These are phyloP conservation scores for Atlantisia rogersi DNA, from an alignment of 2,113 vertebrate genomes.

Conservation along the genomic window DNA sequence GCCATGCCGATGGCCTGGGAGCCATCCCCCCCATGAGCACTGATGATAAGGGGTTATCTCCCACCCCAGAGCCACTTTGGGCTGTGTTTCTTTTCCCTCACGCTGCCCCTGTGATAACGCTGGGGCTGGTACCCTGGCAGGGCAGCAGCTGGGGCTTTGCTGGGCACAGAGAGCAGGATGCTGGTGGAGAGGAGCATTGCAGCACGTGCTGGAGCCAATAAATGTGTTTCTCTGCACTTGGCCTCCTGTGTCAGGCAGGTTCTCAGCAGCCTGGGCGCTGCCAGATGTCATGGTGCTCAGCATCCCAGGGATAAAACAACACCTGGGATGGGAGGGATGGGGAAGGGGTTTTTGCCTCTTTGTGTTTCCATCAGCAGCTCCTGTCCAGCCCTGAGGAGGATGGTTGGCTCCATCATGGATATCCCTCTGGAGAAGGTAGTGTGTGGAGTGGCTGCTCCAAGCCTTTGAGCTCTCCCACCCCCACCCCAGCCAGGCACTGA, in stretches of 20 bases:
- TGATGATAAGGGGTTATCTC: not conserved
- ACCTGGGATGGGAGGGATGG: no score
- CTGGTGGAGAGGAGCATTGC: not conserved
- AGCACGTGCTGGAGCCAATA: not conserved
- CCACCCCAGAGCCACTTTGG: not conserved
- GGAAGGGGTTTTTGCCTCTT: not conserved
- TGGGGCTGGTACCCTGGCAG: not conserved
- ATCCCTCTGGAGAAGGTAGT: not conserved
- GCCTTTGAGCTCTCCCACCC: not conserved
- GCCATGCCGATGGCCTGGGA: fast-evolving
- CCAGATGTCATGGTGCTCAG: fast-evolving
- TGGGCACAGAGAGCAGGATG: not conserved
- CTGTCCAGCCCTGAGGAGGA: not conserved
- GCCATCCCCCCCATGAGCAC: not conserved
- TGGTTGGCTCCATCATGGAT: not conserved
- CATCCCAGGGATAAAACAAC: not conserved
- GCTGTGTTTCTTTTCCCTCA: not conserved
- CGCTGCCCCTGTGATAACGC: not conserved
- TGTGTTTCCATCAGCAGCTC: not conserved
- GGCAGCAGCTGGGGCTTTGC: not conserved
- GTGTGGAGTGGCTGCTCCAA: not conserved
- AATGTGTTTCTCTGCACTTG: not conserved
- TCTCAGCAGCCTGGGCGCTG: not conserved
- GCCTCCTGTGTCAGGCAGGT: not conserved
- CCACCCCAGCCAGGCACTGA: fast-evolving